phyloP scores from a whole-genome alignment of 2,797 vertebrate genomes.

The Diplodus puntazzo region DNA sequence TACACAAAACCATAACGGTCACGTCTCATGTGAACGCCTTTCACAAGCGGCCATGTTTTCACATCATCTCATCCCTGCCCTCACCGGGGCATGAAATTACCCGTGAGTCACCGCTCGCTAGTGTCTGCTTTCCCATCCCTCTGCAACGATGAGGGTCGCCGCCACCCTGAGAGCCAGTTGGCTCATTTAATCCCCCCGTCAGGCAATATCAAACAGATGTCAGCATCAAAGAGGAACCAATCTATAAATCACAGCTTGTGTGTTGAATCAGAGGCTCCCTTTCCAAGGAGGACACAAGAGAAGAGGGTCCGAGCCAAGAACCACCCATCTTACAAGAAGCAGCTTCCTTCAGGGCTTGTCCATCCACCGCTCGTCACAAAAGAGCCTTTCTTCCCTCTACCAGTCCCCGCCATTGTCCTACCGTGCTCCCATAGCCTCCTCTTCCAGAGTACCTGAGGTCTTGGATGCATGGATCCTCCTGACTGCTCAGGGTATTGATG shows the following conservation, averaged over 20 bases:
- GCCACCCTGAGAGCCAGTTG: conserved; percentile 74
- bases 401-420: conserved; percentile 80
- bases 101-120: conserved; percentile 69
- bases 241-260: conserved; percentile 84
- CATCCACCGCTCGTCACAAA: conserved; percentile 81
- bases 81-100: conserved; percentile 69
- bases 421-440: conserved; percentile 77
- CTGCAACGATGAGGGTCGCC: conserved; percentile 71
- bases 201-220: conserved; percentile 85
- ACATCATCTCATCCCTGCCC: conserved; percentile 60
- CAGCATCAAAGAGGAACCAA: conserved; percentile 84
- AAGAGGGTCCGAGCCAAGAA: conserved; percentile 77
- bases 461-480: conserved; percentile 70
- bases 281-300: conserved; percentile 80
- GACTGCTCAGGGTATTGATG: conserved; percentile 77
- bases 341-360: conserved; percentile 79
- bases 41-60: conserved; percentile 59
- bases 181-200: conserved; percentile 80
- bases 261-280: conserved; percentile 74
- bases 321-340: conserved; percentile 84
- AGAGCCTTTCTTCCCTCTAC: conserved; percentile 83
- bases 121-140: conserved; percentile 73
- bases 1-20: conserved; percentile 34
- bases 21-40: conserved; percentile 47
- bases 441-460: conserved; percentile 75